Evolutionary conservation across 2,888 invertebrate genomes (phyloP), one percentile per base, ranked within the genome.

Genomic region (Nephrotoma flavescens): DNA sequence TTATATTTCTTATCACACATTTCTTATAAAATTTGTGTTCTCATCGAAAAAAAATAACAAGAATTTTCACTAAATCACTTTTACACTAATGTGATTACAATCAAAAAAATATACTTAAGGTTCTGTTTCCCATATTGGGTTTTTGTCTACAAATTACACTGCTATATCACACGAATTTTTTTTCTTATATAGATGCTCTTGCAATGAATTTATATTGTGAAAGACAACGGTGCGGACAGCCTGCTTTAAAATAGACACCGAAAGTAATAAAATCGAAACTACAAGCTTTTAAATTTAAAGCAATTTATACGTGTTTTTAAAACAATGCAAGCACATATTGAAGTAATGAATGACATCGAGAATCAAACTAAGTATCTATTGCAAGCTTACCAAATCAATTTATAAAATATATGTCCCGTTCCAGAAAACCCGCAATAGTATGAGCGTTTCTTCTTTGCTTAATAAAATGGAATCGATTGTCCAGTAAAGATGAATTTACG

Each of bases 221-320:
- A 95, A 95, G 89, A 94, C 94, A 0, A 94, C 94, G 0, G 94
- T 95, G 0, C 92, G 93, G 89, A 94, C 95, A 88, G 94, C 93
- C 42, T 94, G 94, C 89, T 92, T 94, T n/a, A 94, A 93, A 91
- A 90, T 94, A 42, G 92, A 94, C 89, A 92, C 93, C 0, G 89
- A 89, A 31, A 92, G 92, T 5, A 91, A 92, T 86, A 91, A 92
- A 89, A 92, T 95, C 42, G 93, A 94, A 87, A 93, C 5, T 93
- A 93, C 87, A 92, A 95, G 87, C 90, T 94, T 31, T 90, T 95
- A 45, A 94, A 93, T 89, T 91, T 95, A 31, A 93, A 92, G 86
- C 94, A 95, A 90, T 95, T 95, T 90, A 90, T 95, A 71, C 93
- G 93, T 89, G 94, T 95, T 57, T 93, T 92, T 88, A 92, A 92